Percentiles rank a stretch among this genome's conserved stretches.
phyloP scores from a whole-genome alignment of 2,797 vertebrate species.

The Sitta carolinensis region DNA sequence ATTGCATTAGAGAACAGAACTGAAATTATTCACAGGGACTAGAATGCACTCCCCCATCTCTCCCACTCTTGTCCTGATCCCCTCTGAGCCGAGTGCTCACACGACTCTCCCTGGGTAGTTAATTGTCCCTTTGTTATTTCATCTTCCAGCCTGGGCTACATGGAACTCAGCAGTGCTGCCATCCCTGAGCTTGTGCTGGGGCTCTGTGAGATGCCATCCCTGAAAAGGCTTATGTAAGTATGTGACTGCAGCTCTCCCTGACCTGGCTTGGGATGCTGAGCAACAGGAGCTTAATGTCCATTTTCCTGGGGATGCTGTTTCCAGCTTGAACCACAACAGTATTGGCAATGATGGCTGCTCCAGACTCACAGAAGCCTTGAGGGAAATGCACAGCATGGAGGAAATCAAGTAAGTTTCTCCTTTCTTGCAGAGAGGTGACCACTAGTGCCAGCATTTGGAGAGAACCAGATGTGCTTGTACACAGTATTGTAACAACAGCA shows the following conservation, averaged over 20 bases:
- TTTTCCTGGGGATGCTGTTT: constrained; percentile 18
- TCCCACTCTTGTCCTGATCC: not conserved
- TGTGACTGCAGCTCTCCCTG: not conserved
- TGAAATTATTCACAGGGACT: not conserved
- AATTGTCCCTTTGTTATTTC: not conserved
- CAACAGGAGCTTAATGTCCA: fast-evolving
- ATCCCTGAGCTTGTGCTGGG: constrained; percentile 60
- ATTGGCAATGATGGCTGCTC: not conserved
- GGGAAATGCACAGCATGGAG: constrained; percentile 68
- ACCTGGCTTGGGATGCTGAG: fast-evolving
- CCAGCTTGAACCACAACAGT: constrained; percentile 77
- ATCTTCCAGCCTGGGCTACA: constrained; percentile 75
- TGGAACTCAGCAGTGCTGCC: constrained; percentile 68
- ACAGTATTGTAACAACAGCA: not conserved
- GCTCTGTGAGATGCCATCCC: constrained; percentile 63
- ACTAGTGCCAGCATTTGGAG: not conserved
- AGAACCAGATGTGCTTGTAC: not conserved
- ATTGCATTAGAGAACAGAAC: not conserved
- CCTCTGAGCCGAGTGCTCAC: fast-evolving
- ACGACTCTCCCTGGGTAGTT: fast-evolving
- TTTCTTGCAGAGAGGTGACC: not conserved
- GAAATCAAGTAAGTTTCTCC: constrained; percentile 80
- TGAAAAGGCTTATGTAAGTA: constrained; percentile 82
- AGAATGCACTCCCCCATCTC: not conserved
- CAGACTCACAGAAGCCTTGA: constrained; percentile 70